Conservation (phyloP, 2,888 invertebrate genomes). For the Oligia strigilis region DNA sequence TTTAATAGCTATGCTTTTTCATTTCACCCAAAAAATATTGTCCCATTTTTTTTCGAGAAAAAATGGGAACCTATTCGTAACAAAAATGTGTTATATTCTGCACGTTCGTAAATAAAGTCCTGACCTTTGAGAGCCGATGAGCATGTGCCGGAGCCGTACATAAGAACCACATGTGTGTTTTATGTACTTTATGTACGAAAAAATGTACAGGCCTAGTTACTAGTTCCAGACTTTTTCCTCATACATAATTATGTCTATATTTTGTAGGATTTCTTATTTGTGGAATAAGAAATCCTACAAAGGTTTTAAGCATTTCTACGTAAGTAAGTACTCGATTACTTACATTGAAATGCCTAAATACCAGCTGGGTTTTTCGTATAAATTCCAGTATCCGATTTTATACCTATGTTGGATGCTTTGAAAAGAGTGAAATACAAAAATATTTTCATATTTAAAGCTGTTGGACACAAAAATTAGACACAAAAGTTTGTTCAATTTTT, state of each 20-base stretch:
- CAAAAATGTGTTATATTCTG: constrained; percentile 35
- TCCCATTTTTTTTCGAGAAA: constrained; percentile 7
- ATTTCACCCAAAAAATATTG: background rate
- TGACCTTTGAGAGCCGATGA: constrained; percentile 57
- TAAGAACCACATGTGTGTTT: constrained; percentile 60
- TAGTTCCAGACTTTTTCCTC: constrained; percentile 14
- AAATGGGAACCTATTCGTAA: constrained; percentile 23
- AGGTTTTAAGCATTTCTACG: too few species aligned
- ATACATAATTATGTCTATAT: background rate
- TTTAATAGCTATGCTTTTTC: background rate
- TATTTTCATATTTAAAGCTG: background rate
- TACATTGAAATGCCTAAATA: background rate
- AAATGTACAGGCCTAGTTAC: constrained; percentile 21
- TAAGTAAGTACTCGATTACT: too few species aligned
- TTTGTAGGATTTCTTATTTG: constrained; percentile 6
- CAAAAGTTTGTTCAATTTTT: background rate
- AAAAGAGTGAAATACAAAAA: background rate
- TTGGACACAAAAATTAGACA: too few species aligned
- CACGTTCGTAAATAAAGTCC: constrained; percentile 57
- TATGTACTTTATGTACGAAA: constrained; percentile 46
- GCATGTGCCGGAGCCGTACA: constrained; percentile 36
- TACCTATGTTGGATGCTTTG: background rate
- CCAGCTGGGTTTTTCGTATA: background rate
- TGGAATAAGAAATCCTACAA: too few species aligned
- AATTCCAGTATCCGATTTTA: background rate